Conservation (phyloP, 2,797 vertebrate species). For the Falco novaeseelandiae region DNA sequence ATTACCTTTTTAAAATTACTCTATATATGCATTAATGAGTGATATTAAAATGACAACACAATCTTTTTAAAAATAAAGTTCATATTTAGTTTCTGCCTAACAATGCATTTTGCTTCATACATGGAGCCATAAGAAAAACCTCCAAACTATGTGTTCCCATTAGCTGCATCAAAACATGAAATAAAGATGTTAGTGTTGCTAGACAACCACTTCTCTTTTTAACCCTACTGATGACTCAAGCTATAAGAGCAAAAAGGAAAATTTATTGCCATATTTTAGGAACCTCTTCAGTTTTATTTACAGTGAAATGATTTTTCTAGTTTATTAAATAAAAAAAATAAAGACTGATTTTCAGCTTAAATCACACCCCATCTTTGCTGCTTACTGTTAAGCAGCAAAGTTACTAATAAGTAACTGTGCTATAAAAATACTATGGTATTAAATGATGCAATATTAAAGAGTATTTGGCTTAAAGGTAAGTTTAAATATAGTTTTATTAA, state of each 20-base stretch:
- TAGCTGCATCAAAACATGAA: constrained; percentile 38
- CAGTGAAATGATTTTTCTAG: neutral
- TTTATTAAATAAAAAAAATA: neutral
- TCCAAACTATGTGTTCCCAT: neutral
- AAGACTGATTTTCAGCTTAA: neutral
- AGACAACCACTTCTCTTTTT: constrained; percentile 57
- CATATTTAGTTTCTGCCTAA: neutral
- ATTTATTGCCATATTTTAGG: neutral
- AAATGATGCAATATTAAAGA: neutral
- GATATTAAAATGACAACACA: neutral
- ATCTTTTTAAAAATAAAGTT: neutral
- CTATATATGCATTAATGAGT: neutral
- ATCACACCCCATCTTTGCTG: neutral
- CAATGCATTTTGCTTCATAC: neutral
- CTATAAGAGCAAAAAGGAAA: neutral
- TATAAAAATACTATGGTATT: neutral
- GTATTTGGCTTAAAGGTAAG: neutral
- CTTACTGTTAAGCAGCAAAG: neutral
- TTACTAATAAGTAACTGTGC: neutral
- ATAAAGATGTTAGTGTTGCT: constrained; percentile 49
- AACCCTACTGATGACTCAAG: neutral
- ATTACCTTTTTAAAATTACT: neutral
- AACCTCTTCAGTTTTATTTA: neutral
- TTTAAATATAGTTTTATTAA: neutral
- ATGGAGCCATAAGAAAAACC: neutral